These are phyloP conservation scores for Phataginus tetradactyla DNA, from an alignment of 2,797 vertebrate genomes.

Conservation along the genomic window DNA sequence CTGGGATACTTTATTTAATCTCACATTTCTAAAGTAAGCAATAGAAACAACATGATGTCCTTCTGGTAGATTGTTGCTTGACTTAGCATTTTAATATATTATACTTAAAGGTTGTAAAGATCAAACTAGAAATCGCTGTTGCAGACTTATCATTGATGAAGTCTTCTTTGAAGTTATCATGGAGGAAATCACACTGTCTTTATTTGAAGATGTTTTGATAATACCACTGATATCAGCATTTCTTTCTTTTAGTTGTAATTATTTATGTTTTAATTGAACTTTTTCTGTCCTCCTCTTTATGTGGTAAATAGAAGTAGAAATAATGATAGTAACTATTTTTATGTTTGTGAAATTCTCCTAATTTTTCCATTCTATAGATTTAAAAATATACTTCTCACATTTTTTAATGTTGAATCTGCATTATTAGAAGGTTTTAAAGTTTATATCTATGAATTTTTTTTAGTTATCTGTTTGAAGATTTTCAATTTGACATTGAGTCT, in stretches of 20 bases:
- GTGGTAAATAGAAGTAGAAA: background rate
- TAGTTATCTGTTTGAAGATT: background rate
- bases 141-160: background rate
- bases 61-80: constrained; percentile 2
- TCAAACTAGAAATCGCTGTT: background rate
- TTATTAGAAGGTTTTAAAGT: background rate
- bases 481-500: background rate
- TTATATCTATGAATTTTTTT: background rate
- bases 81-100: background rate
- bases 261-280: background rate
- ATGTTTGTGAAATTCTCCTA: background rate
- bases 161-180: background rate
- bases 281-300: background rate
- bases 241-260: background rate
- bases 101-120: background rate
- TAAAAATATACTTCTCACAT: background rate
- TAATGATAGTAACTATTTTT: background rate
- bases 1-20: background rate
- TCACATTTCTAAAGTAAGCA: background rate
- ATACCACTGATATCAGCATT: background rate
- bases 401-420: background rate
- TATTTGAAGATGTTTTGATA: constrained; percentile 7
- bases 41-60: background rate
- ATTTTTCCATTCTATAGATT: background rate
- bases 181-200: background rate